Conservation (phyloP, 2,797 vertebrate genomes). For the Pangasius macronema region DNA sequence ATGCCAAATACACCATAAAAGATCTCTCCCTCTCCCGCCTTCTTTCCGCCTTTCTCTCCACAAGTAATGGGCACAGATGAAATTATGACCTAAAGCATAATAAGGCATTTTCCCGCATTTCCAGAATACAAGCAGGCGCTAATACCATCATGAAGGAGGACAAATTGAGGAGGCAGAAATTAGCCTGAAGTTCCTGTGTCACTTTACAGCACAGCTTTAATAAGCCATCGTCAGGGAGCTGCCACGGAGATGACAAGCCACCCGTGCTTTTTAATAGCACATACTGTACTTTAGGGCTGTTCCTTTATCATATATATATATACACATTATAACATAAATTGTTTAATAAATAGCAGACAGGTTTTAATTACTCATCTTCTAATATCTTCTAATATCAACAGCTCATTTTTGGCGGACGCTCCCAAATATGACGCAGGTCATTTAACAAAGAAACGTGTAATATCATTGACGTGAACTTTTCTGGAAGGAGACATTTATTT, state of each 20-base stretch:
- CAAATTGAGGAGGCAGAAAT: slow-evolving; percentile 48
- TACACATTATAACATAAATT: neutral
- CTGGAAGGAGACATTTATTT: neutral
- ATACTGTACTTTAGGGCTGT: slow-evolving; percentile 17
- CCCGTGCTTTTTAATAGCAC: slow-evolving; percentile 56
- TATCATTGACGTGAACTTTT: neutral
- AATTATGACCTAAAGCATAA: slow-evolving; percentile 46
- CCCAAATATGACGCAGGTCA: too few species aligned
- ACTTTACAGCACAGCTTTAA: slow-evolving; percentile 55
- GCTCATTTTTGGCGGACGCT: neutral
- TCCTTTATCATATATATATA: neutral
- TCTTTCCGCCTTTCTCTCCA: slow-evolving; percentile 16
- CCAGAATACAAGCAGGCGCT: slow-evolving; percentile 12
- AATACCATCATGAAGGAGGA: slow-evolving; percentile 24
- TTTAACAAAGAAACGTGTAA: neutral
- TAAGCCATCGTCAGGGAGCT: slow-evolving; percentile 52
- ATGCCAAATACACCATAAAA: slow-evolving; percentile 27
- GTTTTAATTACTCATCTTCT: neutral
- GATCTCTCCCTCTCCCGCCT: neutral
- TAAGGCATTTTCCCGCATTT: slow-evolving; percentile 33
- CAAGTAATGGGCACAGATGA: slow-evolving; percentile 22
- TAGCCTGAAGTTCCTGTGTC: slow-evolving; percentile 58
- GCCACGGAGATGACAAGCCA: slow-evolving; percentile 48
- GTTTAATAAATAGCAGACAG: neutral
- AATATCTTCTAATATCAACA: neutral